A percentile compares a stretch with the other conserved stretches of the same genome.
Conservation (phyloP, 1,140 invertebrate species). For the Halesus radiatus region DNA sequence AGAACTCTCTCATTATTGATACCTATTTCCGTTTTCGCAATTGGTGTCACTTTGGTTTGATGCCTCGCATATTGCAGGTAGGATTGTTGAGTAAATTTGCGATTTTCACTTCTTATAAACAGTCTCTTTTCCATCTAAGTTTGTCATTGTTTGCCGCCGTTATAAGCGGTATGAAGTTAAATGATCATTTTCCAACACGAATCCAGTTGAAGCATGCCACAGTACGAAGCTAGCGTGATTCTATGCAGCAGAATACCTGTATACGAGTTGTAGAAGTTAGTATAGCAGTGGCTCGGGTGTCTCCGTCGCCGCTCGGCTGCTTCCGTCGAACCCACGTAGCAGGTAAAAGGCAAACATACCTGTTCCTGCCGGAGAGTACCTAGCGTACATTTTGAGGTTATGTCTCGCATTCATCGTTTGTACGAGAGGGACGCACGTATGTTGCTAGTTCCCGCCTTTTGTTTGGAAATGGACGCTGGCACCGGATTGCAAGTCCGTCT, state of each 20-base stretch:
- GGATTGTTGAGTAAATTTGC: neutral
- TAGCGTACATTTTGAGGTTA: slow-evolving; percentile 43
- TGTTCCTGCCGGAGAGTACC: slow-evolving; percentile 22
- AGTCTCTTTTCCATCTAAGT: neutral
- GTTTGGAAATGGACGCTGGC: slow-evolving; percentile 41
- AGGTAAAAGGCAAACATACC: slow-evolving; percentile 50
- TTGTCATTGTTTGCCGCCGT: neutral
- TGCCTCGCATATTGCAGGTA: neutral
- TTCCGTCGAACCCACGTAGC: slow-evolving; percentile 46
- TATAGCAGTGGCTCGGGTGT: slow-evolving; percentile 20
- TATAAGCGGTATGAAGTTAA: neutral
- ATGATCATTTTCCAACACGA: slow-evolving; percentile 40
- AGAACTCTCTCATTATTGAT: neutral
- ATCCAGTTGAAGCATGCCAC: slow-evolving; percentile 9
- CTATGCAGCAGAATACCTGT: neutral
- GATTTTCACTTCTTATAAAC: slow-evolving; percentile 22
- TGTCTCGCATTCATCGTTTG: slow-evolving; percentile 33
- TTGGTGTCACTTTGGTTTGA: too few relatives aligned
- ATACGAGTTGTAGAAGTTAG: neutral
- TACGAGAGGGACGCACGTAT: slow-evolving; percentile 39
- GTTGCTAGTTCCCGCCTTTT: slow-evolving; percentile 16
- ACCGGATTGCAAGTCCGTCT: slow-evolving; percentile 30
- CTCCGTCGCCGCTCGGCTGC: slow-evolving; percentile 26
- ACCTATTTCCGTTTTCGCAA: neutral
- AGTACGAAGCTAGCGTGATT: slow-evolving; percentile 3